phyloP scores from a whole-genome alignment of 1,140 invertebrate species.

The Galleria mellonella region DNA sequence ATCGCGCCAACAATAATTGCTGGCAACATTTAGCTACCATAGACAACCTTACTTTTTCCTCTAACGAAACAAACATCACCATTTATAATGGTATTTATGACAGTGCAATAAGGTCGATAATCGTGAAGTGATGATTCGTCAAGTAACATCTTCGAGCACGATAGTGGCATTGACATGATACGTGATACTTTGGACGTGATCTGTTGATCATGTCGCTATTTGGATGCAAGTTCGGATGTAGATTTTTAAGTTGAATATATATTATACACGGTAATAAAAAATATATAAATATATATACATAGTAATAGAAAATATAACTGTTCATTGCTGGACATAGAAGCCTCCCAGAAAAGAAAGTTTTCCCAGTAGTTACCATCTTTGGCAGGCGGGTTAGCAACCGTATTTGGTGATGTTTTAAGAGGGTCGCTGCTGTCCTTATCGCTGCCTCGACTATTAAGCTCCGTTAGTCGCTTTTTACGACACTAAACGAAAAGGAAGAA shows the following conservation, averaged over 20 bases:
- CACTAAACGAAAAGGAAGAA: too few species aligned
- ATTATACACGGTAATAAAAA: not conserved
- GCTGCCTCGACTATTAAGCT: too few species aligned
- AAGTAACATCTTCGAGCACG: not conserved
- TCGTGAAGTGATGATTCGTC: not conserved
- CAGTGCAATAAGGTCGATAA: not conserved
- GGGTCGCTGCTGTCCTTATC: too few species aligned
- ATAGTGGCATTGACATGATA: conserved; percentile 20
- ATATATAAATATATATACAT: not conserved
- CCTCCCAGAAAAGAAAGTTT: too few species aligned
- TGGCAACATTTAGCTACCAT: conserved; percentile 7
- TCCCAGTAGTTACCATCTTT: too few species aligned
- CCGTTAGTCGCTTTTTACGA: too few species aligned
- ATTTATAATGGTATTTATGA: not conserved
- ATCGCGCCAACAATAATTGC: conserved; percentile 16
- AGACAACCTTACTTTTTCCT: not conserved
- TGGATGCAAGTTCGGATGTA: too few species aligned
- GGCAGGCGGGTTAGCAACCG: too few species aligned
- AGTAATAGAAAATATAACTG: too few species aligned
- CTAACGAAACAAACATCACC: not conserved
- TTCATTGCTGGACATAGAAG: too few species aligned
- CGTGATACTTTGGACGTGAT: conserved; percentile 12
- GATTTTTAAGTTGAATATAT: too few species aligned
- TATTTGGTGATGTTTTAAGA: too few species aligned
- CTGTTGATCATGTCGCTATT: not conserved